Evolutionary conservation across 2,888 invertebrate species (phyloP), one percentile per base, ranked within the genome.

Genomic region (Listrodromus nycthemerus): DNA sequence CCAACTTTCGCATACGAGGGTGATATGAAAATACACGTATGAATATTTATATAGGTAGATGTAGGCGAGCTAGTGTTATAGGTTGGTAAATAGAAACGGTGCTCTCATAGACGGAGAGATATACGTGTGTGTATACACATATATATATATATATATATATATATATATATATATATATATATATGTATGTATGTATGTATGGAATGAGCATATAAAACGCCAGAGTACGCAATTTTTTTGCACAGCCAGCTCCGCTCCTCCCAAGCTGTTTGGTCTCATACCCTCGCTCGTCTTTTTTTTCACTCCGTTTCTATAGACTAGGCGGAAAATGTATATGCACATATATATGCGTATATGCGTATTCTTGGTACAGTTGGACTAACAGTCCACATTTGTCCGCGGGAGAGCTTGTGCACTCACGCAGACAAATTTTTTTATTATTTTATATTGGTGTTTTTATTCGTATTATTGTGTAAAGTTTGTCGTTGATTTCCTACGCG

Each of bases 151-250:
- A 61, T n/a, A 13, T 19, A 19, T 33, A 33, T 33, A 8, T 24
- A 33, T 19, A 77, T 37, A 73, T 5, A 33, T 41, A n/a, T 45
- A 21, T 45, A 66, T 66, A 6, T 13, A 24, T 41, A 45, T 66
- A 19, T 21, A 61, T n/a, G 8, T 19, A 19, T 33, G 8, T 33
- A 8, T 24, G 24, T 19, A 77, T 37, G 67, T 5, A 33, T 41
- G 27, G 30, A 65, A 52, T 48, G 45, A 27, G 55, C 45, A 45
- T 70, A 82, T 78, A 65, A 78, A 75, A 65, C 69, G 78, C 45
- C 69, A 24, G 65, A 65, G 69, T 48, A 50, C 82, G 69, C 69
- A 79, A 70, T 67, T 82, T 75, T 75, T 69, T 69, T 80, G 61
- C 41, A 79, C 71, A 41, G 65, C 55, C 55, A 55, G 58, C 76